These are phyloP conservation scores for Gasterosteus nipponicus DNA, from an alignment of 2,113 vertebrate species.

Conservation along the genomic window DNA sequence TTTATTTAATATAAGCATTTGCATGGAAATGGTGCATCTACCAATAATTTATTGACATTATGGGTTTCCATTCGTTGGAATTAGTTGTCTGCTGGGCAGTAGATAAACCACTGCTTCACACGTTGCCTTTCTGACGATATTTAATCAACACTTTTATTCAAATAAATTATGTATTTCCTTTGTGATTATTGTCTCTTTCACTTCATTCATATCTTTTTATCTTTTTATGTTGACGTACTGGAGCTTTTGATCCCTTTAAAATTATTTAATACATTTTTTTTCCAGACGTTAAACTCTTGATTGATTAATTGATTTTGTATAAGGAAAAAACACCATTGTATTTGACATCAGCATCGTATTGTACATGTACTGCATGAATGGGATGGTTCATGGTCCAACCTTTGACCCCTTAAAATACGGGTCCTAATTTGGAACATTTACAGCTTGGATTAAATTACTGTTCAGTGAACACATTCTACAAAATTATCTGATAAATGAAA, in stretches of 20 bases:
- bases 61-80: background rate
- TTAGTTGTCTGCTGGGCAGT: background rate
- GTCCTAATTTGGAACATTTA: background rate
- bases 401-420: background rate
- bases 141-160: slow-evolving; percentile 11
- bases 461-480: background rate
- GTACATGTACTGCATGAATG: background rate
- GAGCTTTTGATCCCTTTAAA: slow-evolving; percentile 33
- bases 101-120: background rate
- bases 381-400: background rate
- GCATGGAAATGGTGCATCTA: background rate
- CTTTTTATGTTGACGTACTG: slow-evolving; percentile 22
- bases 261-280: slow-evolving; percentile 53
- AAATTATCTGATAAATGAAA: background rate
- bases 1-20: slow-evolving; percentile 4
- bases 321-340: slow-evolving; percentile 23
- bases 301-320: slow-evolving; percentile 22
- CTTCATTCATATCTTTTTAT: slow-evolving; percentile 24
- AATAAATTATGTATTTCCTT: slow-evolving; percentile 3
- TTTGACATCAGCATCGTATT: background rate
- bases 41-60: background rate
- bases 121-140: slow-evolving; percentile 3
- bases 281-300: slow-evolving; percentile 17
- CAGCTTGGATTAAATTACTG: background rate
- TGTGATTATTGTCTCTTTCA: slow-evolving; percentile 13